phyloP scores from a whole-genome alignment of 2,113 vertebrate species.

The Corythornis cristatus region DNA sequence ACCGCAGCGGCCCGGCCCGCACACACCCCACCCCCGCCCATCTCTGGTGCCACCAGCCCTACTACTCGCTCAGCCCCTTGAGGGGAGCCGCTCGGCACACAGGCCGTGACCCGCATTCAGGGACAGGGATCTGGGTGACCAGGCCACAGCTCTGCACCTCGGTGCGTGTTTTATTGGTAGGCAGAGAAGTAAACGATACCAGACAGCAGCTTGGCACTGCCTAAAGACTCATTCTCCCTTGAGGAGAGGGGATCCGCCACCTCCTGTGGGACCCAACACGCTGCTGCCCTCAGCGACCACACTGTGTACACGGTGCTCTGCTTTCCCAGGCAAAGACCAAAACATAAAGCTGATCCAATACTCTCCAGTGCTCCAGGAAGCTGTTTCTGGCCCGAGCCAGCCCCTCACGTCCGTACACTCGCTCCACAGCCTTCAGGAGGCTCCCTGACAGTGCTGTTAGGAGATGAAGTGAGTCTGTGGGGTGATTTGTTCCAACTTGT shows the following conservation, averaged over 20 bases:
- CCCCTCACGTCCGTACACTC: accelerated
- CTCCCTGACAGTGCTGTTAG: conserved; percentile 23
- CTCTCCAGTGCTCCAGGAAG: neutral
- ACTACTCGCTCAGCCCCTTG: neutral
- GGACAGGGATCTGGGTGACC: neutral
- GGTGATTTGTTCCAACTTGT: conserved; percentile 86
- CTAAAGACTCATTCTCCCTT: neutral
- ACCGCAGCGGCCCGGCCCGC: neutral
- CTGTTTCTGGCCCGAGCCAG: neutral
- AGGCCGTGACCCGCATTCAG: neutral
- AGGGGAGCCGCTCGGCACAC: neutral
- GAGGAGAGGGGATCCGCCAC: neutral
- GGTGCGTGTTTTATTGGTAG: neutral
- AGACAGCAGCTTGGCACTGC: neutral
- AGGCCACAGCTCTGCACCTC: neutral
- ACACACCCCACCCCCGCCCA: neutral
- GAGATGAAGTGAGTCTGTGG: conserved; percentile 95
- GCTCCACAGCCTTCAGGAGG: neutral
- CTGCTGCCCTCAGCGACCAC: neutral
- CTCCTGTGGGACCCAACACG: neutral
- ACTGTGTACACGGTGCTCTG: accelerated
- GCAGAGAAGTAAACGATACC: neutral
- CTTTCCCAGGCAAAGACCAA: neutral
- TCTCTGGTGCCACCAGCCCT: neutral
- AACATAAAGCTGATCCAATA: neutral